Evolutionary conservation across 2,113 vertebrate species (phyloP).

Genomic region (Nothoprocta pentlandii): DNA sequence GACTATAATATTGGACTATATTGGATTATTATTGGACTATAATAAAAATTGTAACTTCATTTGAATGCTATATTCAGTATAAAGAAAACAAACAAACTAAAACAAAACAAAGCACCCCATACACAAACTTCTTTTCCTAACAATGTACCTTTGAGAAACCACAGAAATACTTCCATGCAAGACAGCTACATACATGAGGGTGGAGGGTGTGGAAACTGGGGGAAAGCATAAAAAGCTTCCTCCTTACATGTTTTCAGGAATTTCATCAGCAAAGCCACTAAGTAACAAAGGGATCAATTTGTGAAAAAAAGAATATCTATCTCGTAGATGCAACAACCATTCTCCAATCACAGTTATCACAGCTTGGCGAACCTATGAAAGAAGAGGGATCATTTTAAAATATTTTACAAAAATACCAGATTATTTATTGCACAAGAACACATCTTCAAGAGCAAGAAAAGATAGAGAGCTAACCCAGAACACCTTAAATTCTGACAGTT

Average conservation of each 20-base stretch:
- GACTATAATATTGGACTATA: too few species aligned
- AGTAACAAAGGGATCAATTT: conserved; percentile 93
- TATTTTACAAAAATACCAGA: neutral
- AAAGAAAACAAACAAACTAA: neutral
- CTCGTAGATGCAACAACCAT: conserved; percentile 89
- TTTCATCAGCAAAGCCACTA: conserved; percentile 86
- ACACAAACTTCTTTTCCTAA: neutral
- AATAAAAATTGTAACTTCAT: neutral
- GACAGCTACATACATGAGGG: neutral
- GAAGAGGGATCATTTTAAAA: neutral
- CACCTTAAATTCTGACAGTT: neutral
- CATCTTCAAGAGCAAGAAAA: neutral
- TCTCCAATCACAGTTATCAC: conserved; percentile 86
- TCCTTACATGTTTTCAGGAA: conserved; percentile 87
- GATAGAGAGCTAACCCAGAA: neutral
- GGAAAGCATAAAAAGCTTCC: fast-evolving
- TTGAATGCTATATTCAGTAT: neutral
- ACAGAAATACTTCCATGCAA: neutral
- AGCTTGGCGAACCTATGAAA: conserved; percentile 86
- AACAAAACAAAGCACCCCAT: neutral
- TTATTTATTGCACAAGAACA: neutral
- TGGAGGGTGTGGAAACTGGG: neutral
- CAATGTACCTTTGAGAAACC: neutral
- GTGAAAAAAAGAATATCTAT: conserved; percentile 94
- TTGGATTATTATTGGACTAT: too few species aligned